Conservation (phyloP, 92 coral and sea anemone species). For the Porites lobata region DNA sequence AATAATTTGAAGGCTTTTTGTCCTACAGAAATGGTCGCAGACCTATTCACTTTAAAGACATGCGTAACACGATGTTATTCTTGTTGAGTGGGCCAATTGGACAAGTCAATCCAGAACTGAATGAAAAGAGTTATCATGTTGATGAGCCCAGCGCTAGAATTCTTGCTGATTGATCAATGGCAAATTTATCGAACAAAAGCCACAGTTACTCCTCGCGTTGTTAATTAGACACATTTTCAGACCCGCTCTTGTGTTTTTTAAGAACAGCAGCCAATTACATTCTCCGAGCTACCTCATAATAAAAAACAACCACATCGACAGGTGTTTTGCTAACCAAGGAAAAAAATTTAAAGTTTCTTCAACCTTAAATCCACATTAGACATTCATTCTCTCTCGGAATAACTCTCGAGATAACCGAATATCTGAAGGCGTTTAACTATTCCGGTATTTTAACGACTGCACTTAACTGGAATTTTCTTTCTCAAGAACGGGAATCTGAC, state of each 20-base stretch:
- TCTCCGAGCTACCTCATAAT: constrained; percentile 24
- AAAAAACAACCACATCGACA: constrained; percentile 40
- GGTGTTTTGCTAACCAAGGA: constrained; percentile 45
- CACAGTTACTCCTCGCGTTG: not conserved
- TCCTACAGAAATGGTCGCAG: not conserved
- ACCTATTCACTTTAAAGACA: not conserved
- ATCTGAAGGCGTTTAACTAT: constrained; percentile 16
- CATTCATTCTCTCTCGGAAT: not conserved
- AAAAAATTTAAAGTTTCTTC: constrained; percentile 23
- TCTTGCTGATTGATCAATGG: constrained; percentile 8
- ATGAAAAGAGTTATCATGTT: constrained; percentile 3
- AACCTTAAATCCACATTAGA: not conserved
- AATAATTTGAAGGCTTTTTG: constrained; percentile 5
- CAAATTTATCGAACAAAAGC: constrained; percentile 13
- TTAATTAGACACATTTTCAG: constrained; percentile 27
- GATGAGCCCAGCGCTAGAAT: not conserved
- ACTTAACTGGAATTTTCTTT: too few relatives aligned
- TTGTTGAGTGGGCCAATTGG: not conserved
- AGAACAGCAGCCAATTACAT: constrained; percentile 34
- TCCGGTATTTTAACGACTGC: not conserved
- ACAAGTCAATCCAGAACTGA: not conserved
- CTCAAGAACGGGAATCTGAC: not conserved
- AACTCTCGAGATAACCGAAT: not conserved
- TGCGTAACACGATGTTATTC: not conserved
- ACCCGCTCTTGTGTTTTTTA: not conserved